Conservation (phyloP, 2,113 vertebrate species). For the Mirza zaza region DNA sequence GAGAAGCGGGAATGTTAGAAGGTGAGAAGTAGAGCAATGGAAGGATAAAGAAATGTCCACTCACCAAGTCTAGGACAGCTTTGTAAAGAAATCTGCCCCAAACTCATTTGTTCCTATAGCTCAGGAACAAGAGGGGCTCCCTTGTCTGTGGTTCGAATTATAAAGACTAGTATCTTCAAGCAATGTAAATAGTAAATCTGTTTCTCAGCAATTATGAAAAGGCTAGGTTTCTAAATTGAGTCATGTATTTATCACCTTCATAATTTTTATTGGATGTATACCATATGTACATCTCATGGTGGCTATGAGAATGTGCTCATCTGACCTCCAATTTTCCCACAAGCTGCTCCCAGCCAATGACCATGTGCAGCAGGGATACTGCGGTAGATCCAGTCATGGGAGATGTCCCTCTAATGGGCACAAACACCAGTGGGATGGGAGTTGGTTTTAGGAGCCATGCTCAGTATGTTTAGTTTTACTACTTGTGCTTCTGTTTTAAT, state of each 20-base stretch:
- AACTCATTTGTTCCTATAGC: not conserved
- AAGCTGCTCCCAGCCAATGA: not conserved
- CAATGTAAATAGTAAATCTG: not conserved
- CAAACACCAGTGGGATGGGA: not conserved
- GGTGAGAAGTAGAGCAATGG: not conserved
- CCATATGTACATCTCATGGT: not conserved
- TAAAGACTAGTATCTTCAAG: not conserved
- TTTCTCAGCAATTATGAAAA: not conserved
- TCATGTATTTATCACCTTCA: not conserved
- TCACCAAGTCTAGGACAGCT: not conserved
- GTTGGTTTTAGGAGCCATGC: not conserved
- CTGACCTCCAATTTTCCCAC: not conserved
- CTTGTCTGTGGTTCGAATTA: not conserved
- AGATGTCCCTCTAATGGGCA: not conserved
- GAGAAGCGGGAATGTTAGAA: not conserved
- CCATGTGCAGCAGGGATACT: not conserved
- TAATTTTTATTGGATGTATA: not conserved
- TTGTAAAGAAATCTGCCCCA: not conserved
- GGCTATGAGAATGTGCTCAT: not conserved
- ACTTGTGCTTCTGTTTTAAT: not conserved
- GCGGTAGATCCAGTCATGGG: not conserved
- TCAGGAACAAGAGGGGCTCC: not conserved
- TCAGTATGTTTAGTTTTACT: not conserved
- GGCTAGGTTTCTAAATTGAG: not conserved
- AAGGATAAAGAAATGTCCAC: not conserved